Percentiles rank a stretch among this genome's conserved stretches.
These are phyloP conservation scores for Pandemis heparana DNA, from an alignment of 2,888 invertebrate species.

Conservation along the genomic window DNA sequence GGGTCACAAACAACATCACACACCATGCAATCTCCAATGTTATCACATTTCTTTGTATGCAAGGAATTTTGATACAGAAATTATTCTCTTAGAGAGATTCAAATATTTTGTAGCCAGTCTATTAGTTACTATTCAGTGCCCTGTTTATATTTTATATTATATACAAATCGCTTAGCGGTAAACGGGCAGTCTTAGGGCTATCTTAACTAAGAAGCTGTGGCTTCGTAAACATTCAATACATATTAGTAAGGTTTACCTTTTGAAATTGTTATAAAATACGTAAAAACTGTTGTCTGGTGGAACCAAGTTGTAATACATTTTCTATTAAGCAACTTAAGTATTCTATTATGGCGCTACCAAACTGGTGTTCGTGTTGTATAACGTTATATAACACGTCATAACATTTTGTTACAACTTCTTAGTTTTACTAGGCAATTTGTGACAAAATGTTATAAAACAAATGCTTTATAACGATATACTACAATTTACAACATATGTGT, in stretches of 20 bases:
- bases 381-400: no score
- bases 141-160: conserved; percentile 58
- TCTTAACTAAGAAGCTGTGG: conserved; percentile 25
- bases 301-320: neutral
- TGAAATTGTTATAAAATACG: neutral
- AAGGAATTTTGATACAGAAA: conserved; percentile 42
- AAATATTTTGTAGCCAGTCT: conserved; percentile 75
- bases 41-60: conserved; percentile 44
- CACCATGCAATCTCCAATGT: conserved; percentile 38
- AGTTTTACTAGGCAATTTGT: no score
- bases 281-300: neutral
- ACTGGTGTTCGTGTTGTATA: no score
- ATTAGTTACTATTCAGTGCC: conserved; percentile 72
- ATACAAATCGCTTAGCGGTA: conserved; percentile 76
- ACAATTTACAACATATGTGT: no score
- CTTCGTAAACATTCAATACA: conserved; percentile 23
- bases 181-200: conserved; percentile 49
- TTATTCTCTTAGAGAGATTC: conserved; percentile 79
- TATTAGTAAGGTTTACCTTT: neutral
- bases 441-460: no score
- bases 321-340: neutral
- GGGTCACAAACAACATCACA: conserved; percentile 36
- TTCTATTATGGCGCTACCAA: neutral
- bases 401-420: no score
- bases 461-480: no score